Conservation (phyloP, 2,888 invertebrate genomes). For the Callimorpha dominula region DNA sequence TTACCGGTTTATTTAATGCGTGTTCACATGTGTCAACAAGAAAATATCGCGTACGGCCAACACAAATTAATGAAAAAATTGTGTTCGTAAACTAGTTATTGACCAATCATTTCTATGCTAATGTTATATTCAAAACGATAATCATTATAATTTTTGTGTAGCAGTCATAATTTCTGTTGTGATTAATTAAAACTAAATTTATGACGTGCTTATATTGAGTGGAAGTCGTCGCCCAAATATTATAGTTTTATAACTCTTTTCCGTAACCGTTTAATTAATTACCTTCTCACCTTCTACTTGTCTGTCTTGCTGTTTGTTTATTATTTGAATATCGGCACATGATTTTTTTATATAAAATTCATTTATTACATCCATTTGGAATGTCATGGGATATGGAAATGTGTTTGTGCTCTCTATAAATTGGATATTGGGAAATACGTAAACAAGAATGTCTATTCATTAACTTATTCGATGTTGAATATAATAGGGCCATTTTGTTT, state of each 20-base stretch:
- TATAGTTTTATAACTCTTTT: constrained; percentile 43
- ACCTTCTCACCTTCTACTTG: constrained; percentile 33
- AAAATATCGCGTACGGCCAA: constrained; percentile 25
- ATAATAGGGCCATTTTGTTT: constrained; percentile 12
- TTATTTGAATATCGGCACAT: constrained; percentile 33
- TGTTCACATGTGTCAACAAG: constrained; percentile 33
- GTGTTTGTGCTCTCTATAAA: constrained; percentile 18
- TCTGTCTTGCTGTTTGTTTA: constrained; percentile 39
- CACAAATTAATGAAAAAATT: constrained; percentile 32
- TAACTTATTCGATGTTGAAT: constrained; percentile 10
- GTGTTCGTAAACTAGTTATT: constrained; percentile 35
- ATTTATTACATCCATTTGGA: constrained; percentile 17
- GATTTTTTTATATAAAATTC: constrained; percentile 18
- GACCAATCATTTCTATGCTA: constrained; percentile 41
- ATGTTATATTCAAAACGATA: constrained; percentile 42
- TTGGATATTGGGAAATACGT: constrained; percentile 20
- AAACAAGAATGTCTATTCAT: constrained; percentile 8
- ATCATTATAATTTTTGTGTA: constrained; percentile 39
- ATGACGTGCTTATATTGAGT: constrained; percentile 33
- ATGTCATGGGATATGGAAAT: constrained; percentile 14
- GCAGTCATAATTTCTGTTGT: constrained; percentile 33
- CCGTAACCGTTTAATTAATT: constrained; percentile 43
- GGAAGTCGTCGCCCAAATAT: constrained; percentile 29
- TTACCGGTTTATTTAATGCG: constrained; percentile 22
- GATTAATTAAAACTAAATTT: constrained; percentile 51